Evolutionary conservation across 1,140 invertebrate species (phyloP), one percentile per base, ranked within the genome.

Genomic region (Nasonia giraulti): DNA sequence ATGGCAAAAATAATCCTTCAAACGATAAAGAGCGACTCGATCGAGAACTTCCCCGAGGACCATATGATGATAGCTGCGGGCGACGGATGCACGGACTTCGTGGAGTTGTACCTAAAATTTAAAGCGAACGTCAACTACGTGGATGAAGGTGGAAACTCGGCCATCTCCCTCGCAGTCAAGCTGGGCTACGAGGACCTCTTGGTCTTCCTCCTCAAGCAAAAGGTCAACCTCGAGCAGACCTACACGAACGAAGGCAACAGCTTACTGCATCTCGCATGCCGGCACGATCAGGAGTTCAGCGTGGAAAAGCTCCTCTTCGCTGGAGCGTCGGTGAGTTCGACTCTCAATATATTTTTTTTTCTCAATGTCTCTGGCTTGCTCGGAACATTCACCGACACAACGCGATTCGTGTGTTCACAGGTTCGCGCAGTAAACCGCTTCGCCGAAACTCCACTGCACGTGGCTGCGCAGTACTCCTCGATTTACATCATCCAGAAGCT

Each of bases 221-320:
- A 62, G 2, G 74, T 66, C 7, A 66, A 71, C 27, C 1, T 68
- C 4, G 0, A 2, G 31, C 7, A 40, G 0, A 66, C 8, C 0
- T 68, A 66, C 37, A 23, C 1, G 3, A 66, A 27, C 0, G 17
- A 62, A 7, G 31, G 12, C 23, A 10, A 27, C 11, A 50, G 31
- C 1, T 17, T 83, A 0, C 40, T 83, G 3, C 82, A 83, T 27
- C 0, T 78, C 2, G 74, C 82, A 2, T 83, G 82, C 33, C 3
- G 23, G 4, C 17, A 47, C 14, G 10, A 78, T 20, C 74, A 12
- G 1, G 74, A 68, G 33, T 14, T 23, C 6, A 78, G 82, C 17
- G 74, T 78, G 2, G 20, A 78, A 17, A 10, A 27, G n/a, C 31
- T 83, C 0, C 75, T 83, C 1, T 2, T 33, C 2, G 37, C 75